Conservation (phyloP, 1,140 invertebrate species). For the Sarcophaga peregrina region DNA sequence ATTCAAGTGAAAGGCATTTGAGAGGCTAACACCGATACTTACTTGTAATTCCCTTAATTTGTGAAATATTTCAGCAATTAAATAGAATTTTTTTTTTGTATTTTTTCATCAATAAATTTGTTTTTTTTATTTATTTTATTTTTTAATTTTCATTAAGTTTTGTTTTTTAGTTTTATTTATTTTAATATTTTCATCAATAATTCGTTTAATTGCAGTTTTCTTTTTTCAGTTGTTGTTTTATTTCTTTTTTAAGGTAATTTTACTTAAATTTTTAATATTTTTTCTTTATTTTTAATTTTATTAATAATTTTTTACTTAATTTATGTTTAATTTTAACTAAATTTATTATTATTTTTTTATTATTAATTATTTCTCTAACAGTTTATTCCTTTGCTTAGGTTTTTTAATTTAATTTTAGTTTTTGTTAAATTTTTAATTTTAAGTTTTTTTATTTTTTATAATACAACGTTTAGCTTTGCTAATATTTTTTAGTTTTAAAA, state of each 20-base stretch:
- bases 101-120: too few species aligned
- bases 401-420: not conserved
- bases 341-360: conserved; percentile 6
- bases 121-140: too few species aligned
- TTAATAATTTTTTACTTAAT: conserved; percentile 10
- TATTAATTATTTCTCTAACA: conserved; percentile 9
- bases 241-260: conserved; percentile 25
- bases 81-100: too few species aligned
- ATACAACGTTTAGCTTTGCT: conserved; percentile 45
- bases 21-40: too few species aligned
- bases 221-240: conserved; percentile 28
- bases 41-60: too few species aligned
- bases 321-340: conserved; percentile 22
- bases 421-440: conserved; percentile 31
- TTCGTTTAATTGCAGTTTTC: conserved; percentile 41
- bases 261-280: conserved; percentile 27
- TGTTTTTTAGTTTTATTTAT: not conserved
- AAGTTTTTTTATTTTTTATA: conserved; percentile 17
- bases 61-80: too few species aligned
- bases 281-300: conserved; percentile 12
- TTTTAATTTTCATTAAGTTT: too few species aligned
- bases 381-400: too few species aligned
- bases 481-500: conserved; percentile 31
- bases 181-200: conserved; percentile 40
- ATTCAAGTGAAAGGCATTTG: too few species aligned